Evolutionary conservation across 2,797 vertebrate genomes (phyloP).

Genomic region (Myoxocephalus aenaeus): DNA sequence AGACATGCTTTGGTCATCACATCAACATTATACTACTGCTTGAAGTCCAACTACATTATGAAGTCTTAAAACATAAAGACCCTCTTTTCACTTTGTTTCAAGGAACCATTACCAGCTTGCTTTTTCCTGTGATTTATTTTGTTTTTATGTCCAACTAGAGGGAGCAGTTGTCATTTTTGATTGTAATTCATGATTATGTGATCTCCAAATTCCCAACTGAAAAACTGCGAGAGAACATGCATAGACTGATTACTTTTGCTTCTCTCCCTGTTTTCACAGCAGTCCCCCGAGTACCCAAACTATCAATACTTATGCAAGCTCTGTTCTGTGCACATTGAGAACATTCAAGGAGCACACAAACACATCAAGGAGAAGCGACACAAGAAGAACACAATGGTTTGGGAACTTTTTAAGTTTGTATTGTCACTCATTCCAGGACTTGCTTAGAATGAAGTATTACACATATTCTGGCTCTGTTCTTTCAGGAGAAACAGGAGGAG

Average conservation of each 20-base stretch:
- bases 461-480: background rate
- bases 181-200: background rate
- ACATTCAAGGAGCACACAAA: constrained; percentile 97
- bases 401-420: constrained; percentile 32
- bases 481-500: constrained; percentile 97
- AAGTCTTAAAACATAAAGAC: background rate
- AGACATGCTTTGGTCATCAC: background rate
- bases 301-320: constrained; percentile 98
- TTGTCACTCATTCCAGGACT: background rate
- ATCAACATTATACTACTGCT: background rate
- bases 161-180: background rate
- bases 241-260: constrained; percentile 9
- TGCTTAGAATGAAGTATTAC: background rate
- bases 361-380: constrained; percentile 99
- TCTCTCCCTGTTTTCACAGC: constrained; percentile 79
- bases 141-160: background rate
- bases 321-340: constrained; percentile 97
- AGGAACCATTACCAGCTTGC: background rate
- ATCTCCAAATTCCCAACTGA: background rate
- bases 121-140: background rate
- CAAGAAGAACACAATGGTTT: constrained; percentile 96
- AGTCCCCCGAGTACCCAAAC: constrained; percentile 95
- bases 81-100: background rate
- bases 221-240: background rate
- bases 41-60: background rate